A percentile compares a stretch with the other conserved stretches of the same genome.
Conservation (phyloP, 2,797 vertebrate species). For the Acrossocheilus fasciatus region DNA sequence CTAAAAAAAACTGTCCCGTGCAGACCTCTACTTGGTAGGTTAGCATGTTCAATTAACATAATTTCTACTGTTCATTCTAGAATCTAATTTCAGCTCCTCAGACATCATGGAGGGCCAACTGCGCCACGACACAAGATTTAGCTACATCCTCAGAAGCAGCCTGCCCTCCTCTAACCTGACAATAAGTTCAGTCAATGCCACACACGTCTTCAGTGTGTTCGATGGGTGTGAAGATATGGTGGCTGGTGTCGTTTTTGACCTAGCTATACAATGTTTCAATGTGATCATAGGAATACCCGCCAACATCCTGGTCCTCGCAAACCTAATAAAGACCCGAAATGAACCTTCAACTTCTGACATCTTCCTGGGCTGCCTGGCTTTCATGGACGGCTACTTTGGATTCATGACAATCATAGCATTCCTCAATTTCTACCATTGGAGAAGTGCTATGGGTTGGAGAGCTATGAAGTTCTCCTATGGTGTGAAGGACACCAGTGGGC, state of each 20-base stretch:
- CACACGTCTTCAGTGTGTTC: constrained; percentile 73
- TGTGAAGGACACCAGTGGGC: constrained; percentile 81
- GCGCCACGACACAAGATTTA: constrained; percentile 39
- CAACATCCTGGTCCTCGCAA: constrained; percentile 74
- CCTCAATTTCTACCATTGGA: constrained; percentile 76
- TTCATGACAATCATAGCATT: constrained; percentile 72
- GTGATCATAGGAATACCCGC: constrained; percentile 77
- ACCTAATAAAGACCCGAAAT: constrained; percentile 74
- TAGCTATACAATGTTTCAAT: constrained; percentile 76
- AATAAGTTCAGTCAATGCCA: constrained; percentile 57
- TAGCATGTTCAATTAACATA: neutral
- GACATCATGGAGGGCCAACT: constrained; percentile 62
- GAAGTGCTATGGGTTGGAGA: constrained; percentile 67
- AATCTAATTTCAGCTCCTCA: neutral
- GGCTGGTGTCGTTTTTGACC: constrained; percentile 76
- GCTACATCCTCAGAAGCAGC: constrained; percentile 40
- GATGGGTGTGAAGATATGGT: constrained; percentile 73
- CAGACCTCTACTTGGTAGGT: neutral
- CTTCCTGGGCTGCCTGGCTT: constrained; percentile 78
- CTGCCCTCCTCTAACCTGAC: constrained; percentile 49
- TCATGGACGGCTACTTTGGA: constrained; percentile 79
- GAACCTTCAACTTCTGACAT: constrained; percentile 79
- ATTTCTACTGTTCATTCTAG: neutral
- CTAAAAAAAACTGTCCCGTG: no score
- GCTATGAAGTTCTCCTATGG: constrained; percentile 76